These are phyloP conservation scores for Sphyrna mokarran DNA, from an alignment of 2,113 vertebrate species.

Conservation along the genomic window DNA sequence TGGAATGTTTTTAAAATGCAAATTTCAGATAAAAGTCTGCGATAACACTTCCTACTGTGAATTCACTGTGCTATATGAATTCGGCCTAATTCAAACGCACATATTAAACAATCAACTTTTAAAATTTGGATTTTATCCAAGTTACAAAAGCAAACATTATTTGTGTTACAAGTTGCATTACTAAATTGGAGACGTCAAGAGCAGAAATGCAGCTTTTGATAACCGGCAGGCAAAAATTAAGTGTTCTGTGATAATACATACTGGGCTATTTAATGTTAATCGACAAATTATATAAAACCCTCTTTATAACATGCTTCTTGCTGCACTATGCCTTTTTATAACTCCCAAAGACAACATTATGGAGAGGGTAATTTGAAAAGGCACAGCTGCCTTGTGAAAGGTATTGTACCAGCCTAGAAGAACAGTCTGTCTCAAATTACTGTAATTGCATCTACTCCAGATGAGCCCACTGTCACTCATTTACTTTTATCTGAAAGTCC, in stretches of 20 bases:
- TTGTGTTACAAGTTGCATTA: neutral
- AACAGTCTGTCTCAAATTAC: conserved; percentile 34
- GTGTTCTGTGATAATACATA: neutral
- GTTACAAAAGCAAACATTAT: neutral
- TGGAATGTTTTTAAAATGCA: neutral
- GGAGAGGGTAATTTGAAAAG: conserved; percentile 36
- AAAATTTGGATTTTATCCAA: neutral
- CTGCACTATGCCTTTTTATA: neutral
- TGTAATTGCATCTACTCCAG: conserved; percentile 29
- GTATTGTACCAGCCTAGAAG: conserved; percentile 27
- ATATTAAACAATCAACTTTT: neutral
- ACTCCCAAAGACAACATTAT: neutral
- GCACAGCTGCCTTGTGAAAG: conserved; percentile 35
- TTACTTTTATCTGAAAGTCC: conserved; percentile 5
- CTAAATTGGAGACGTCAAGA: neutral
- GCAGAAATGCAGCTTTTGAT: neutral
- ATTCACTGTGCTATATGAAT: neutral
- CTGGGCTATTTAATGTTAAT: neutral
- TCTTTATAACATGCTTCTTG: conserved; percentile 10
- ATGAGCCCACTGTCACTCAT: conserved; percentile 28
- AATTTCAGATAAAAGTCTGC: neutral
- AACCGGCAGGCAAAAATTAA: neutral
- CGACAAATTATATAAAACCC: neutral
- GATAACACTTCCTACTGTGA: neutral
- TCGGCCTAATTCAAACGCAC: neutral